These are phyloP conservation scores for Tuta absoluta DNA, from an alignment of 2,888 invertebrate species.

Conservation along the genomic window DNA sequence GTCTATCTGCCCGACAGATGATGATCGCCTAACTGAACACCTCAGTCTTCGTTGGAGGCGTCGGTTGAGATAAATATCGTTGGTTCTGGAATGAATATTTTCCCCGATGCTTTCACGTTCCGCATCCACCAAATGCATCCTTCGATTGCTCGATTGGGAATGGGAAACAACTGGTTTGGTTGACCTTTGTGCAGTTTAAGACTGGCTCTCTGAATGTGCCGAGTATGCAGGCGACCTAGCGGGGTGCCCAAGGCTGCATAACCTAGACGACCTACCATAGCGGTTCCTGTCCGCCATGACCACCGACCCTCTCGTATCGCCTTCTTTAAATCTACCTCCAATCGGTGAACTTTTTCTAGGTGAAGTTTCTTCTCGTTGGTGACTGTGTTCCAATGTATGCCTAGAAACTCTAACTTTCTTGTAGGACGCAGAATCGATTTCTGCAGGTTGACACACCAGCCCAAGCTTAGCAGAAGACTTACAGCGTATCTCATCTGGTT, in stretches of 20 bases:
- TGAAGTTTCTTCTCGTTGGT: conserved; percentile 10
- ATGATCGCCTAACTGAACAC: conserved; percentile 8
- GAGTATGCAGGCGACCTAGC: conserved; percentile 29
- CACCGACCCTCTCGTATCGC: neutral
- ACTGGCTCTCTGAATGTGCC: conserved; percentile 21
- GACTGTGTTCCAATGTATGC: conserved; percentile 29
- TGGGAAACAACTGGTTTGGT: neutral
- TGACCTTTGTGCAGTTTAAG: neutral
- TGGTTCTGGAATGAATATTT: neutral
- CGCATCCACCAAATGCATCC: conserved; percentile 21
- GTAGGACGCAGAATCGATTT: conserved; percentile 18
- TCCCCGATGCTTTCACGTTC: neutral
- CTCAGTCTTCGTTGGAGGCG: conserved; percentile 17
- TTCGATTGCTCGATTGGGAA: neutral
- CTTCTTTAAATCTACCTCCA: conserved; percentile 18
- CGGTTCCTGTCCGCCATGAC: conserved; percentile 27
- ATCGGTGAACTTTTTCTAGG: conserved; percentile 6
- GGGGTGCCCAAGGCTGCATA: conserved; percentile 31
- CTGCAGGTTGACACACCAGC: conserved; percentile 19
- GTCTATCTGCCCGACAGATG: conserved; percentile 22
- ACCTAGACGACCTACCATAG: conserved; percentile 30
- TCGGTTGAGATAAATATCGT: conserved; percentile 22
- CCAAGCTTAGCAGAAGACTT: neutral
- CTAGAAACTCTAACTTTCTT: conserved; percentile 26
- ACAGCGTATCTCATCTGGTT: neutral